Evolutionary conservation across 2,113 vertebrate species (phyloP).

Genomic region (Turnix velox): DNA sequence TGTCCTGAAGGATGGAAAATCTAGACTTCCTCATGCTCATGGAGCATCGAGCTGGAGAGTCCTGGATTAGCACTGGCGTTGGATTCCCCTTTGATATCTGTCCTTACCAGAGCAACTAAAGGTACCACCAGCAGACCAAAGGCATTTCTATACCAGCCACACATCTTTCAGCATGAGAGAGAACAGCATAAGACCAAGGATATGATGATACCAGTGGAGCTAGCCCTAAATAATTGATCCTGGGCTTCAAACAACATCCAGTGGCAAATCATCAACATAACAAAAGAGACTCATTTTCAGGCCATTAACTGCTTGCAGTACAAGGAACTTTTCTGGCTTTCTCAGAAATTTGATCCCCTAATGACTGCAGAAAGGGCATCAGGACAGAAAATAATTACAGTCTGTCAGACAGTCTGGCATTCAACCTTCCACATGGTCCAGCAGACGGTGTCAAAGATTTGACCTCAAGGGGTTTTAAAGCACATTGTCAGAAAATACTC

Average conservation of each 20-base stretch:
- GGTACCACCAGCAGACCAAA: neutral
- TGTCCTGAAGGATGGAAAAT: slow-evolving; percentile 8
- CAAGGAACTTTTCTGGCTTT: slow-evolving; percentile 55
- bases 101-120: neutral
- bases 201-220: neutral
- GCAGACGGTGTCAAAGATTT: slow-evolving; percentile 75
- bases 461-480: slow-evolving; percentile 66
- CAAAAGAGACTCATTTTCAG: slow-evolving; percentile 50
- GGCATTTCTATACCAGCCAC: neutral
- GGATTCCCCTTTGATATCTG: neutral
- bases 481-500: slow-evolving; percentile 48
- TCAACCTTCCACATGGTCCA: slow-evolving; percentile 67
- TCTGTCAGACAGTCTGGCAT: slow-evolving; percentile 69
- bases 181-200: neutral
- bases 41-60: neutral
- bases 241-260: neutral
- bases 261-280: slow-evolving; percentile 30
- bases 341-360: slow-evolving; percentile 66
- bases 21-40: neutral
- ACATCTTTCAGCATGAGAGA: neutral
- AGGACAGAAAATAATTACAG: slow-evolving; percentile 71
- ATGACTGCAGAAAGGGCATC: slow-evolving; percentile 46
- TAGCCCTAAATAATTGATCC: slow-evolving; percentile 5
- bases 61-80: neutral
- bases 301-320: slow-evolving; percentile 28